These are phyloP conservation scores for Neoniphon sammara DNA, from an alignment of 2,797 vertebrate genomes.

Conservation along the genomic window DNA sequence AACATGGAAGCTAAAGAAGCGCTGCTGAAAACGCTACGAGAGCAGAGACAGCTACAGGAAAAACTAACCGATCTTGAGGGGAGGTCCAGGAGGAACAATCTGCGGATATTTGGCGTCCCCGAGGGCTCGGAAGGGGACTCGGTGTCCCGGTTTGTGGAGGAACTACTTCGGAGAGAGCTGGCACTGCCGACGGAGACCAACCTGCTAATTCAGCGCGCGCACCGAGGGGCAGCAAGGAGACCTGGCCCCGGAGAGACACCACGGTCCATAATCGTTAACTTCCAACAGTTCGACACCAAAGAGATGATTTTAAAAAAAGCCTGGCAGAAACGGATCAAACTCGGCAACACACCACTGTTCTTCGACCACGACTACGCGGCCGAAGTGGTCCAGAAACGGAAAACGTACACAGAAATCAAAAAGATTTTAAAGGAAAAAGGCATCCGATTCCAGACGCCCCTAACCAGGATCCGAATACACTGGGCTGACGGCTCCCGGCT, in stretches of 20 bases:
- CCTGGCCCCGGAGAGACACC: not conserved
- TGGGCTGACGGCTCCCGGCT: not conserved
- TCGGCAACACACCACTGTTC: not conserved
- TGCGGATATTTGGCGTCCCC: not conserved
- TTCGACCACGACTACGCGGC: conserved; percentile 12
- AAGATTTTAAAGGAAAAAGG: conserved; percentile 11
- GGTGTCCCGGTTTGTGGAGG: not conserved
- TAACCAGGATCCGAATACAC: not conserved
- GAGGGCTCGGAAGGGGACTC: not conserved
- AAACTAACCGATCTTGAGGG: not conserved
- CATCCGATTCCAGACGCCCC: conserved; percentile 14
- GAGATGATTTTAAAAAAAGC: conserved; percentile 17
- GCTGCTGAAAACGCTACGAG: not conserved
- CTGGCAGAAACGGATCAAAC: not conserved
- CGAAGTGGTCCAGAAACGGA: not conserved
- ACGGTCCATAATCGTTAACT: conserved; percentile 1
- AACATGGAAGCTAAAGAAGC: not conserved
- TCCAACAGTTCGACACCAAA: conserved; percentile 5
- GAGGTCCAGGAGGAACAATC: not conserved
- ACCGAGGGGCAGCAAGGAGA: not conserved
- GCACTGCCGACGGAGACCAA: not conserved
- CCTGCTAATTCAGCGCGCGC: conserved; percentile 9
- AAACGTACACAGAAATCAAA: not conserved
- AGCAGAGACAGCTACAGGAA: conserved; percentile 5
- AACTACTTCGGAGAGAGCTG: not conserved